Conservation (phyloP, 2,113 vertebrate species). For the Piliocolobus tephrosceles region DNA sequence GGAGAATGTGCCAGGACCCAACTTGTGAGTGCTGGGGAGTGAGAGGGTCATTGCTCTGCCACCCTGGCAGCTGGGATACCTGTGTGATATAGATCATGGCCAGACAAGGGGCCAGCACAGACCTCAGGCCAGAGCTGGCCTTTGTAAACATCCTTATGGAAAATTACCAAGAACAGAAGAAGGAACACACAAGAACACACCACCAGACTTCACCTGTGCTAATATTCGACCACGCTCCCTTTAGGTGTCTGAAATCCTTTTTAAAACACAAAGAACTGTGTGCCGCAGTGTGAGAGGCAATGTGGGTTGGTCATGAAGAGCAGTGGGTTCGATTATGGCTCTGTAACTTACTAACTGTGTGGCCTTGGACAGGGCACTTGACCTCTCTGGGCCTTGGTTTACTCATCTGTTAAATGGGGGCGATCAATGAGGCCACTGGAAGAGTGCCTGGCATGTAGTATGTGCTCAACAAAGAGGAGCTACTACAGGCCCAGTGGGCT, state of each 20-base stretch:
- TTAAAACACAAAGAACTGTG: background rate
- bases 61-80: fast-evolving
- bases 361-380: too few relatives aligned
- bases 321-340: background rate
- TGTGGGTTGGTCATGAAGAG: background rate
- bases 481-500: background rate
- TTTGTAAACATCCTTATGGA: background rate
- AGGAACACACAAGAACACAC: background rate
- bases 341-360: background rate
- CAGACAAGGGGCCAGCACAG: background rate
- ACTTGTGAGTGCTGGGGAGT: fast-evolving
- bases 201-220: background rate
- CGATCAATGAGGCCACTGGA: background rate
- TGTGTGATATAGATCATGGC: background rate
- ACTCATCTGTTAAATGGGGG: background rate
- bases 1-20: fast-evolving
- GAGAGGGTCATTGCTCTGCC: too few relatives aligned
- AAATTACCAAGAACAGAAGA: background rate
- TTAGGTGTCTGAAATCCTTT: background rate
- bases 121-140: background rate
- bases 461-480: background rate
- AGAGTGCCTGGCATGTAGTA: background rate
- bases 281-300: background rate
- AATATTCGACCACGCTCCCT: background rate
- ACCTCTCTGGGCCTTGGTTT: background rate